Base-by-base conservation (phyloP, 2,797 vertebrate genomes). In the Schizothorax lantsangensis region DNA sequence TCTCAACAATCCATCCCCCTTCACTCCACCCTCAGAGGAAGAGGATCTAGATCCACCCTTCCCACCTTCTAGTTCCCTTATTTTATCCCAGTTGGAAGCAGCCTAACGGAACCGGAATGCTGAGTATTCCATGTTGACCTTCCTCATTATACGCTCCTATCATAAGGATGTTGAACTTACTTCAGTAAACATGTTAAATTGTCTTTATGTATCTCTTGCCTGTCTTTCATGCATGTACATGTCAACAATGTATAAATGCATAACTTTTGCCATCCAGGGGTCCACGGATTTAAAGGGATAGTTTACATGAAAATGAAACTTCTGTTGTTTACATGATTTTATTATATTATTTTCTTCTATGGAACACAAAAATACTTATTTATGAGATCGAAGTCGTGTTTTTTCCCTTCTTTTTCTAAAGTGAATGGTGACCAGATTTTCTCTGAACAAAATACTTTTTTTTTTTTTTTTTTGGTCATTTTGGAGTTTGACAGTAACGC, bases 211-310 rank as follows among this genome's bases (percentile, higher is more conserved):
- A 86, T 88, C 89, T 88, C 89, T 91, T 92, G 92, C 93, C 93
- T 84, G 93, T 93, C 92, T 93, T 91, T 94, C 93, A 92, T 94
- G 94, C 94, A 95, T 95, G 94, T 93, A 91, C 91, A 91, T 91
- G 87, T 92, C 72, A 72, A 45, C 62, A 59, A 15, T 83, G 87
- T 84, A 64, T 59, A 72, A 86, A 82, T 73, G 78, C 78, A 38
- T 80, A 43, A 62, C 40, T 40, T 80, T 17, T 85, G 12, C 52
- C 68, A 80, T 72, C 8, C 8, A 40, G 66, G 62, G 73, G 45
- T 59, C 36, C 23, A 57, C 14, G 1, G 40, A 84, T 84, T 74
- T 62, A 75, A 64, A n/a, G 21, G 21, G 38, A 68, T 36, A 68
- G 33, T 57, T 45, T 30, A 66, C 21, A 64, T 47, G 26, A 47